Conservation (phyloP, 2,113 vertebrate genomes). For the Grammomys surdaster region DNA sequence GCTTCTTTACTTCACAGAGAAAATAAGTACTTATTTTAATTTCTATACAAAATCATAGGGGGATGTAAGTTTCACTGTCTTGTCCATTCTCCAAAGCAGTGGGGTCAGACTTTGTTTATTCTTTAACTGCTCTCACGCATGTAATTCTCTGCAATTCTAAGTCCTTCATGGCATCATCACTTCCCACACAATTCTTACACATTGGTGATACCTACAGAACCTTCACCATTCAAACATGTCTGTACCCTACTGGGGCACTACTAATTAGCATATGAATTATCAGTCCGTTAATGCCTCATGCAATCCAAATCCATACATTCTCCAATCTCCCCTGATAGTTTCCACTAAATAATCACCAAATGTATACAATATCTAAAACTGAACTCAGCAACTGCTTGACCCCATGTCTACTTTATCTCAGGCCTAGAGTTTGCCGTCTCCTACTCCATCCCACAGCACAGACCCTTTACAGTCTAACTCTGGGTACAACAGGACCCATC, state of each 20-base stretch:
- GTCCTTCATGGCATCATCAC: neutral
- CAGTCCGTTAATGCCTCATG: neutral
- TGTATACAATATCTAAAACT: neutral
- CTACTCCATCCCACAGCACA: too few species aligned
- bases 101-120: neutral
- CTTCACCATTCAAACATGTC: neutral
- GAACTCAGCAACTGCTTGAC: neutral
- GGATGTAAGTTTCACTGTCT: neutral
- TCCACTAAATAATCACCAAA: neutral
- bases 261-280: neutral
- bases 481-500: neutral
- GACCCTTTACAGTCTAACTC: neutral
- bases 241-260: neutral
- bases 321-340: neutral
- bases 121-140: constrained; percentile 18
- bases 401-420: neutral
- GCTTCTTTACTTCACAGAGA: constrained; percentile 22
- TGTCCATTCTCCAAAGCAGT: neutral
- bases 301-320: neutral
- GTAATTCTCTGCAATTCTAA: constrained; percentile 26
- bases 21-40: constrained; percentile 33
- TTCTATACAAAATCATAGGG: constrained; percentile 26
- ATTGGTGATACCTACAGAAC: neutral
- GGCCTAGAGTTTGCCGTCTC: neutral
- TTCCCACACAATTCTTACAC: neutral